A percentile compares a stretch with the other conserved stretches of the same genome.
Conservation (phyloP, 2,888 invertebrate genomes). For the Philereme vetulata region DNA sequence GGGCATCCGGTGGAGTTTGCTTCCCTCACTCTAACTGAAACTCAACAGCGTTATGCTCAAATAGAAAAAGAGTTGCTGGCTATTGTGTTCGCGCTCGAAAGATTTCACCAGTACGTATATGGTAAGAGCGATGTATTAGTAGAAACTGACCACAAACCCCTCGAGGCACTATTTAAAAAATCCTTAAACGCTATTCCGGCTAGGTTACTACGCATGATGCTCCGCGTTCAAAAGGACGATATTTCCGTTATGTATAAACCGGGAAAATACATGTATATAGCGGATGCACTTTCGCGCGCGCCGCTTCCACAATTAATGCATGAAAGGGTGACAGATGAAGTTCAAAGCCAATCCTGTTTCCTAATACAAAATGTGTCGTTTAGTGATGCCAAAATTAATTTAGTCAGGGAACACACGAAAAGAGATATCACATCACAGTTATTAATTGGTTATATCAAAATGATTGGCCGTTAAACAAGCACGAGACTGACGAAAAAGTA, state of each 20-base stretch:
- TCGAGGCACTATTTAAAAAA: slow-evolving; percentile 42
- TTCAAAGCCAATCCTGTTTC: slow-evolving; percentile 28
- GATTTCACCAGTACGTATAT: slow-evolving; percentile 44
- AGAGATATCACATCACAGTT: slow-evolving; percentile 14
- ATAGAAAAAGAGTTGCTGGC: slow-evolving; percentile 48
- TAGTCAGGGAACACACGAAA: slow-evolving; percentile 7
- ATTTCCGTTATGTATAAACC: slow-evolving; percentile 36
- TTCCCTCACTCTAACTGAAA: slow-evolving; percentile 25
- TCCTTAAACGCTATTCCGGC: slow-evolving; percentile 34
- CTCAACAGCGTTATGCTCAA: slow-evolving; percentile 39
- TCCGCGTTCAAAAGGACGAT: slow-evolving; percentile 40
- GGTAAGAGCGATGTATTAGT: slow-evolving; percentile 36
- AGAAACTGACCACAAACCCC: slow-evolving; percentile 45
- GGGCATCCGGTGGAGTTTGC: too few relatives aligned
- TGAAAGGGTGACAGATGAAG: too few relatives aligned
- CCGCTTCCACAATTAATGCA: slow-evolving; percentile 7
- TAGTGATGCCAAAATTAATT: slow-evolving; percentile 20
- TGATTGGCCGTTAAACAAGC: slow-evolving; percentile 42
- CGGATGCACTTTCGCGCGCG: slow-evolving; percentile 40
- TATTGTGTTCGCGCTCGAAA: slow-evolving; percentile 41
- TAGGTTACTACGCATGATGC: slow-evolving; percentile 43
- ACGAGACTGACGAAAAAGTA: slow-evolving; percentile 15
- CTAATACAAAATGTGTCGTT: slow-evolving; percentile 31
- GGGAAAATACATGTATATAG: slow-evolving; percentile 44
- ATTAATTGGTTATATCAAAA: slow-evolving; percentile 30